Conservation (phyloP, 2,113 vertebrate species). For the Australoheros scitulus region DNA sequence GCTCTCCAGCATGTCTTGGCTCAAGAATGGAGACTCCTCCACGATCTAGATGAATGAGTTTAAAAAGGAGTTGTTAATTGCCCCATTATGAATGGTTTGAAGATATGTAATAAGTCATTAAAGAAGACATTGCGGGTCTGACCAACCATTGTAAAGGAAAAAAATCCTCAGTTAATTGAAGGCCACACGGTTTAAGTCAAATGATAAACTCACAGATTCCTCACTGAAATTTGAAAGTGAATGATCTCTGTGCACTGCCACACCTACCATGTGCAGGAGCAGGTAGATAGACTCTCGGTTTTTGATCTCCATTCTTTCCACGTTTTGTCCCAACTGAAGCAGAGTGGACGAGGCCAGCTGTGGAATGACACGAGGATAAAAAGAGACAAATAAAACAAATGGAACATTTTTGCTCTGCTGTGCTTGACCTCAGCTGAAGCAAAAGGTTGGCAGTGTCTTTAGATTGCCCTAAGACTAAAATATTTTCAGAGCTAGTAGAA, state of each 20-base stretch:
- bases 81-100: not conserved
- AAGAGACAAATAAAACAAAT: conserved; percentile 32
- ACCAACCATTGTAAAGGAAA: conserved; percentile 16
- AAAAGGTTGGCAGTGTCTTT: conserved; percentile 40
- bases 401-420: conserved; percentile 23
- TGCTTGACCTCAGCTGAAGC: not conserved
- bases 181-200: not conserved
- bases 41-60: conserved; percentile 80
- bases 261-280: conserved; percentile 88
- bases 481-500: not conserved
- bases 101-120: conserved; percentile 18
- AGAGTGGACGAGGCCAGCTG: conserved; percentile 89
- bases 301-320: conserved; percentile 82
- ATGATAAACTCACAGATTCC: not conserved
- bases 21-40: conserved; percentile 90
- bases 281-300: conserved; percentile 92
- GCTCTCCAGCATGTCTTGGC: conserved; percentile 90
- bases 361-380: conserved; percentile 16
- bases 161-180: conserved; percentile 6
- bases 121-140: not conserved
- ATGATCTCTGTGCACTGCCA: not conserved
- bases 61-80: not conserved
- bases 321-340: conserved; percentile 89
- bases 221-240: not conserved
- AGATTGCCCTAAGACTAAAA: conserved; percentile 37